Base-by-base conservation (phyloP, 2,888 invertebrate species). In the Germaria angustata region DNA sequence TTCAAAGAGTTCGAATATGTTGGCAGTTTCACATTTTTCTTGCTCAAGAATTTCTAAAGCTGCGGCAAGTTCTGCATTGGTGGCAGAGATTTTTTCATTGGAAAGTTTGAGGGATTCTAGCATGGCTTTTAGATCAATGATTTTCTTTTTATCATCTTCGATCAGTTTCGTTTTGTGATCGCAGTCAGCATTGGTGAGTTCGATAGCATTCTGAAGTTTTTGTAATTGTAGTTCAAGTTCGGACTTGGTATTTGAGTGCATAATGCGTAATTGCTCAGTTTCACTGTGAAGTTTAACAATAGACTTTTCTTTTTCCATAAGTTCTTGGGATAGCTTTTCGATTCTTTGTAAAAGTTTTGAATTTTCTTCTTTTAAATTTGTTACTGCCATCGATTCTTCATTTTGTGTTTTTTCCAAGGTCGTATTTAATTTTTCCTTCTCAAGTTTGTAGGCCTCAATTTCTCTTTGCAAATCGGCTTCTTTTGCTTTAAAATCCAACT, bases 1-100 rank as follows among this genome's bases (percentile, higher is more conserved):
- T 85, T 89, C 89, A 46, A 89, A 89, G 0, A 89, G 84, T 84
- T 89, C 89, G 41, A 89, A 89, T 8, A 89, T 89, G 66, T 89
- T 86, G 9, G 87, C 85, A 7, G 87, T 89, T 66, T 89, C 90
- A 65, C 87, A 87, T 51, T 89, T 89, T 71, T 89, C 89, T 2
- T 87, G 87, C 41, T 88, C 88, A 0, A 89, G 84, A 28, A 86
- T 79, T 15, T 88, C 86, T 55, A 89, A 81, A 9, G 87, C 87
- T 0, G 85, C 84, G 3, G 88, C 87, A 1, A 89, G 76, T 69
- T 89, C 86, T 0, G 87, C 87, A 81, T 89, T 89, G 1, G 89
- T 89, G 0, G 85, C 73, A 0, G 89, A 88, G 22, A 89, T 89
- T 11, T 87, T 86, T 2, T 87, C 87, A 82, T 89, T 89, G 22